These are phyloP conservation scores for Oreochromis mossambicus DNA, from an alignment of 2,797 vertebrate genomes.

Conservation along the genomic window DNA sequence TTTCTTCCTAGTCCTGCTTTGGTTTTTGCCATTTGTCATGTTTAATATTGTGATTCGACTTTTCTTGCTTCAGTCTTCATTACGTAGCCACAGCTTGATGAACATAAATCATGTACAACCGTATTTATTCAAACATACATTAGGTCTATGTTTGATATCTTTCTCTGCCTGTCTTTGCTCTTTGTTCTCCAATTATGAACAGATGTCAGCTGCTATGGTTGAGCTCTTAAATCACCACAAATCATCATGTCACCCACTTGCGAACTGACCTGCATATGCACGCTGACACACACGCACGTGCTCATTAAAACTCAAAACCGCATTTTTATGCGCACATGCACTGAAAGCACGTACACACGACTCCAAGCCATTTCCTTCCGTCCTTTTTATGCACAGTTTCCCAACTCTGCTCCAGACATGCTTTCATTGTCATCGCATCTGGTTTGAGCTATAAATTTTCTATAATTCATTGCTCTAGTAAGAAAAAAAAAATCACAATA, in stretches of 20 bases:
- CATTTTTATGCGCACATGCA: neutral
- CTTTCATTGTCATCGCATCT: constrained; percentile 65
- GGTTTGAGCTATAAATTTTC: constrained; percentile 43
- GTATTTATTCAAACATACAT: constrained; percentile 17
- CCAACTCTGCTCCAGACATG: constrained; percentile 44
- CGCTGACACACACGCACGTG: neutral
- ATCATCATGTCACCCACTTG: constrained; percentile 67
- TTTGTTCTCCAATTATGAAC: constrained; percentile 63
- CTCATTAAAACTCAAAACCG: neutral
- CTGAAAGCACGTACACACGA: neutral
- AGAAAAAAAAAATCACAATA: neutral
- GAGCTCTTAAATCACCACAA: constrained; percentile 72
- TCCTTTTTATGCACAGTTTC: constrained; percentile 41
- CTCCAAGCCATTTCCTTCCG: constrained; percentile 42
- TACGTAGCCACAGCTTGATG: constrained; percentile 4
- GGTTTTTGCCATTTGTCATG: constrained; percentile 3
- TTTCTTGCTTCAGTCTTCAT: constrained; percentile 5
- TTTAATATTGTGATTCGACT: neutral
- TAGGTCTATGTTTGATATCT: constrained; percentile 4
- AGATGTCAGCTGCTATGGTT: constrained; percentile 79
- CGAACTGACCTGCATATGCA: neutral
- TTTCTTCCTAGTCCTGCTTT: neutral
- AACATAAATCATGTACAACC: neutral
- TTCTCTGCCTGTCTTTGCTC: constrained; percentile 2
- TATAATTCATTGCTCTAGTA: constrained; percentile 16